Evolutionary conservation across 2,797 vertebrate species (phyloP).

Genomic region (Aotus griseimembra): DNA sequence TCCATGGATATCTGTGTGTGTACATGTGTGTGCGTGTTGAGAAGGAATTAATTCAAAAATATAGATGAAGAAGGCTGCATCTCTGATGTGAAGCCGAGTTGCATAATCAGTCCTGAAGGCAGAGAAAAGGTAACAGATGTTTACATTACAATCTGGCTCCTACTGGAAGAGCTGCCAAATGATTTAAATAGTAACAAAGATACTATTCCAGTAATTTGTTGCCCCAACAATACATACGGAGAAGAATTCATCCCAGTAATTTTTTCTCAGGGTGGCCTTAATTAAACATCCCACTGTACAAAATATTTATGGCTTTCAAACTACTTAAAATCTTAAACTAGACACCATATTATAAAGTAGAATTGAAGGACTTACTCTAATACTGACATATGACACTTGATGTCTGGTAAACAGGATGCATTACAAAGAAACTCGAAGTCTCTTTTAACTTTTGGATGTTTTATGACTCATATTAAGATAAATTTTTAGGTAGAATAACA

Average conservation of each 20-base stretch:
- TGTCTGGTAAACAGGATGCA: neutral
- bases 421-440: neutral
- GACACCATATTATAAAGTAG: neutral
- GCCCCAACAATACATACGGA: neutral
- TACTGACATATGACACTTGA: neutral
- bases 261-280: neutral
- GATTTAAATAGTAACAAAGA: slow-evolving; percentile 39
- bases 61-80: slow-evolving; percentile 59
- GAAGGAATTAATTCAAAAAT: slow-evolving; percentile 69
- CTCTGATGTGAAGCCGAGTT: neutral
- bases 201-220: neutral
- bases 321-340: slow-evolving; percentile 37
- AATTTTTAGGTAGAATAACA: neutral
- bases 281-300: neutral
- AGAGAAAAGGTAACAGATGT: slow-evolving; percentile 72
- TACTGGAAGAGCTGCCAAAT: slow-evolving; percentile 52
- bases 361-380: neutral
- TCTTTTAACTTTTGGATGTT: neutral
- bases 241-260: neutral
- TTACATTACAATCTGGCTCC: slow-evolving; percentile 60
- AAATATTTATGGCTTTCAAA: neutral
- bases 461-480: neutral
- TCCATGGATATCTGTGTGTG: neutral
- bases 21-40: neutral
- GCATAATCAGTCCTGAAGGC: slow-evolving; percentile 71